Conservation (phyloP, 2,888 invertebrate species). For the Luffia ferchaultella region DNA sequence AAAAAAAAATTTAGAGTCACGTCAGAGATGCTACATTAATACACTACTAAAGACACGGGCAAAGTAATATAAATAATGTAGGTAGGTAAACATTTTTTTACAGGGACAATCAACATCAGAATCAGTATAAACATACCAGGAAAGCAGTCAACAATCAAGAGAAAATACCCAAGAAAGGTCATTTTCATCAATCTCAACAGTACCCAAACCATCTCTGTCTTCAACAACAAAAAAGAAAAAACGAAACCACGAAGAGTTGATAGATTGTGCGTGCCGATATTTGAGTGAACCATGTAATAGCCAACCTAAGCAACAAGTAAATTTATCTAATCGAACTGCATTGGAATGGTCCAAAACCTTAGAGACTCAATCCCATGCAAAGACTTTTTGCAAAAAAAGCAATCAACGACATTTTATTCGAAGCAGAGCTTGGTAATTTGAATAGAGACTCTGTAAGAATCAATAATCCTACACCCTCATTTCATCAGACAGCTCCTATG, state of each 20-base stretch:
- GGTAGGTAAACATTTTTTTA: no score
- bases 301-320: neutral
- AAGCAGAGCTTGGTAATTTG: neutral
- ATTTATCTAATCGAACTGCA: no score
- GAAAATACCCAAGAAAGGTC: neutral
- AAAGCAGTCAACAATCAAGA: neutral
- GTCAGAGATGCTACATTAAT: no score
- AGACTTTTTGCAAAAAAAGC: neutral
- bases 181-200: conserved; percentile 1
- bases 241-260: neutral
- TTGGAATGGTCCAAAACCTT: no score
- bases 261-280: conserved; percentile 2
- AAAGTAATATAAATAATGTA: no score
- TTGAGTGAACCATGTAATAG: conserved; percentile 1
- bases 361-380: neutral
- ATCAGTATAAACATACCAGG: neutral
- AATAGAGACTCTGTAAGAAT: neutral
- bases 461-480: neutral
- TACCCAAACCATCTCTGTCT: neutral
- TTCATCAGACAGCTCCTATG: neutral
- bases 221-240: neutral
- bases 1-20: conserved; percentile 7
- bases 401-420: neutral
- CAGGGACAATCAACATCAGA: conserved; percentile 2
- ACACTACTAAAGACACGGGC: no score